Evolutionary conservation across 2,113 vertebrate species (phyloP).

Genomic region (Okapia johnstoni): DNA sequence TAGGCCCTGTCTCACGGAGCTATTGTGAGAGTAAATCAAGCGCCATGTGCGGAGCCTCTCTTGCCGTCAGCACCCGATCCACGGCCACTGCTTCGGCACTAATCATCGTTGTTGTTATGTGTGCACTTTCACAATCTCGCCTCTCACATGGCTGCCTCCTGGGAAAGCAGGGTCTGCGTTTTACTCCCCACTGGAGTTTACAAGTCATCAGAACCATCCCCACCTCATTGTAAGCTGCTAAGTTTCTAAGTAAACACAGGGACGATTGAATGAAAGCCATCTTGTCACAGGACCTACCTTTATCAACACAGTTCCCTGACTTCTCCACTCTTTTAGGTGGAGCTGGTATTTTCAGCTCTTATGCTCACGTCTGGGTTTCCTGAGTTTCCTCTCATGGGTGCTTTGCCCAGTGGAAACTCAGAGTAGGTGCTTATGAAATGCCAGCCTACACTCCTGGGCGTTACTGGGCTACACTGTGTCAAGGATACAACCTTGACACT

Average conservation of each 20-base stretch:
- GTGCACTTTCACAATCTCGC: fast-evolving
- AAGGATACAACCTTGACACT: background rate
- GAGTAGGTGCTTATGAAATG: background rate
- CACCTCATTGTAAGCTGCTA: background rate
- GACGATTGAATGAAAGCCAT: background rate
- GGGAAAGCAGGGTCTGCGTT: background rate
- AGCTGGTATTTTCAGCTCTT: background rate
- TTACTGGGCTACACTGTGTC: background rate
- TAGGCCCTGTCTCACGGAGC: background rate
- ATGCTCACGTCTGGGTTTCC: background rate
- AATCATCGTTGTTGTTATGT: fast-evolving
- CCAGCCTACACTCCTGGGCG: fast-evolving
- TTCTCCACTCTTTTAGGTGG: background rate
- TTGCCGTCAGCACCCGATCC: fast-evolving
- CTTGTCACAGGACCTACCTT: background rate
- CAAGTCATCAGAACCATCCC: fast-evolving
- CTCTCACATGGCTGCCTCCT: fast-evolving
- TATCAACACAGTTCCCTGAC: background rate
- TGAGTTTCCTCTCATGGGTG: background rate
- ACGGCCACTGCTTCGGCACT: background rate
- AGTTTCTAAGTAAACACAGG: background rate
- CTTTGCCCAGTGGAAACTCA: background rate
- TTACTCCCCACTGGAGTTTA: background rate
- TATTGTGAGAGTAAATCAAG: background rate
- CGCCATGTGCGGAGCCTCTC: background rate